Percentiles rank a stretch among this genome's conserved stretches.
Conservation (phyloP, 2,113 vertebrate species). For the Sterrhoptilus dennistouni region DNA sequence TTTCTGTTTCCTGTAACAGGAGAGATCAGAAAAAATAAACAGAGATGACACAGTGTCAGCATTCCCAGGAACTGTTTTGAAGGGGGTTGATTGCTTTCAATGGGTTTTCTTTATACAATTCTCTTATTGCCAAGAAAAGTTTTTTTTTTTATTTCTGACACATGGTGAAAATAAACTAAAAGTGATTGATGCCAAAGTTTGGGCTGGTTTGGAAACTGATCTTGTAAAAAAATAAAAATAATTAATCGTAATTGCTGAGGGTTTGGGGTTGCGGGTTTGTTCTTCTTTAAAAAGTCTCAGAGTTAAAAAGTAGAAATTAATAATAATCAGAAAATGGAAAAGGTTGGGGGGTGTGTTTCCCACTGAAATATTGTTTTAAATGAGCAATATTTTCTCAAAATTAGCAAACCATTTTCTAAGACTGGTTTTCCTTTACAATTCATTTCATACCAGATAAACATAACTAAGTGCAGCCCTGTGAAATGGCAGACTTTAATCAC, state of each 20-base stretch:
- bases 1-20: not conserved
- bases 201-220: not conserved
- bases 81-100: not conserved
- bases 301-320: not conserved
- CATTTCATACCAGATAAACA: not conserved
- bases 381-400: not conserved
- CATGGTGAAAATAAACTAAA: not conserved
- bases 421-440: not conserved
- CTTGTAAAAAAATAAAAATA: not conserved
- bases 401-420: not conserved
- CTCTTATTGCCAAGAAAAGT: not conserved
- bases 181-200: not conserved
- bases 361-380: not conserved
- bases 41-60: not conserved
- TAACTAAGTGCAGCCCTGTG: not conserved
- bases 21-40: not conserved
- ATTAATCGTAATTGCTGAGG: not conserved
- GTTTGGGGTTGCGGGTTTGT: not conserved
- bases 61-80: not conserved
- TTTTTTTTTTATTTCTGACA: not conserved
- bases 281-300: not conserved
- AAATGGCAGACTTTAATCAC: not conserved
- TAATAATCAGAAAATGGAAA: not conserved
- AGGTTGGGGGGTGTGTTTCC: fast-evolving
- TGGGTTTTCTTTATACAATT: not conserved